Conservation (phyloP, 2,113 vertebrate species). For the Onychostruthus taczanowskii region DNA sequence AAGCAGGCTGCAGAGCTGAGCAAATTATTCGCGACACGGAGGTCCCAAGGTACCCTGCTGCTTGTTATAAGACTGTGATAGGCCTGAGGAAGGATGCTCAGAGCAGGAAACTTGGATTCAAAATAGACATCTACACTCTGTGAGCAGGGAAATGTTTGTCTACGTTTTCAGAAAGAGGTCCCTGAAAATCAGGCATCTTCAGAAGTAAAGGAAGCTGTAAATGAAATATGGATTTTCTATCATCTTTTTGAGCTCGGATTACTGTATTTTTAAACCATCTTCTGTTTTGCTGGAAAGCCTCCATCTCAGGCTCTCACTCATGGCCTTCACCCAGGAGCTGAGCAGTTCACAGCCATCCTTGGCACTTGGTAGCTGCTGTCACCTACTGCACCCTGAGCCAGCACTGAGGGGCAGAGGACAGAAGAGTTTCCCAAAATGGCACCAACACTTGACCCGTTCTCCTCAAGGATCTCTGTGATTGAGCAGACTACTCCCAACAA, state of each 20-base stretch:
- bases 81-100: background rate
- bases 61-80: background rate
- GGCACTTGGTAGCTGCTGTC: background rate
- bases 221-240: background rate
- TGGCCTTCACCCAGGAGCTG: background rate
- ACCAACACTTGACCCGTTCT: background rate
- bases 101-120: background rate
- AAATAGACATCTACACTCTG: background rate
- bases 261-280: background rate
- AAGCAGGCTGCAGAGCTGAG: background rate
- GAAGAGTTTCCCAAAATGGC: background rate
- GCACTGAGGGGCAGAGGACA: background rate
- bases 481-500: background rate
- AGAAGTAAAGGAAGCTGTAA: background rate
- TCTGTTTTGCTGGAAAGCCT: background rate
- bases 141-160: background rate
- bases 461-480: fast-evolving
- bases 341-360: background rate
- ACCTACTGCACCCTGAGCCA: background rate
- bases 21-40: fast-evolving
- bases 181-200: background rate
- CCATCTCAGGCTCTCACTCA: background rate
- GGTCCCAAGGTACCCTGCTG: background rate
- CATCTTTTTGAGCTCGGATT: background rate
- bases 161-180: background rate